phyloP scores from a whole-genome alignment of 64 coral and sea anemone species.

The Anthopleura sola region DNA sequence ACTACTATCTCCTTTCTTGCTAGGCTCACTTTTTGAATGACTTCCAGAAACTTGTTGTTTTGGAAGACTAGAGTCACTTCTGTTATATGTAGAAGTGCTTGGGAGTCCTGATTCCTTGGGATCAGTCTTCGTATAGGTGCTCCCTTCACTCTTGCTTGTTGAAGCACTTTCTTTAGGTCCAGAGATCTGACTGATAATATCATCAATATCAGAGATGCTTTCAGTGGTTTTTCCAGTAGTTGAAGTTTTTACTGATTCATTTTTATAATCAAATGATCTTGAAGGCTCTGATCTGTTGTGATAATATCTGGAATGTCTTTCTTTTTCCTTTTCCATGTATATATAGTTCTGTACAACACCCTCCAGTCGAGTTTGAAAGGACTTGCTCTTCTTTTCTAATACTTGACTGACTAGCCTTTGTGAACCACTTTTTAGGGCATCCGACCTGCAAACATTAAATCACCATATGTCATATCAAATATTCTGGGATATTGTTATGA shows the following conservation, averaged over 20 bases:
- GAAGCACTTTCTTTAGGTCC: neutral
- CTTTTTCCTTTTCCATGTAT: slow-evolving; percentile 60
- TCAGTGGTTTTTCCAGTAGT: neutral
- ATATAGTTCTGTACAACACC: slow-evolving; percentile 91
- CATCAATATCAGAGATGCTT: slow-evolving; percentile 17
- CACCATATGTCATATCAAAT: neutral
- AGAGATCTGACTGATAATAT: slow-evolving; percentile 28
- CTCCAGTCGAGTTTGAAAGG: slow-evolving; percentile 85
- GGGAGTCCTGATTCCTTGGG: neutral
- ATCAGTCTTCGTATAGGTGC: neutral
- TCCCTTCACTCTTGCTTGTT: neutral
- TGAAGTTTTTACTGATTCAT: neutral
- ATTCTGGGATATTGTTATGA: too few relatives aligned
- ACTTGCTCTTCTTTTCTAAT: slow-evolving; percentile 73
- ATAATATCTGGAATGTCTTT: slow-evolving; percentile 49
- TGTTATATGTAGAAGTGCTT: neutral
- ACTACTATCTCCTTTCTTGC: neutral
- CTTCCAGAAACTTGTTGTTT: neutral
- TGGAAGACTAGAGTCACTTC: neutral
- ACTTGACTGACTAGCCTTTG: slow-evolving; percentile 82
- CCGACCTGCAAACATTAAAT: slow-evolving; percentile 60
- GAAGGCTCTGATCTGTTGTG: slow-evolving; percentile 2
- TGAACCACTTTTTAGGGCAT: slow-evolving; percentile 80
- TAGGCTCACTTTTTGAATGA: neutral
- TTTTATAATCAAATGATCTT: neutral